Percentiles rank a stretch among this genome's conserved stretches.
Conservation (phyloP, 2,797 vertebrate species). For the Aquila chrysaetos region DNA sequence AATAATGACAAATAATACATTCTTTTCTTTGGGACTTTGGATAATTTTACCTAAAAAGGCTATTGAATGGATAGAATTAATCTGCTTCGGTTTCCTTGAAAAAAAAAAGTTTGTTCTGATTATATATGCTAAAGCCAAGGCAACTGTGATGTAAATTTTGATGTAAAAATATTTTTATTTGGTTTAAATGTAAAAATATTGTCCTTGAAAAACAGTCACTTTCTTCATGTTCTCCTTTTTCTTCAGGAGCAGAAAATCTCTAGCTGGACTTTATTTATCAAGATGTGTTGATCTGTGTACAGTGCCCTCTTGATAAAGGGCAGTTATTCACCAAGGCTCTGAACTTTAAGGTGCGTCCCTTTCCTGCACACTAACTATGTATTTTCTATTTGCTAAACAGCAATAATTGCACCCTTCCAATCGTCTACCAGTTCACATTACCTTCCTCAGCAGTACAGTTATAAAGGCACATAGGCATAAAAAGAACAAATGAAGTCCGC, state of each 20-base stretch:
- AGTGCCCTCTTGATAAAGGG: background rate
- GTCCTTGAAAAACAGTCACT: background rate
- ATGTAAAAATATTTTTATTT: background rate
- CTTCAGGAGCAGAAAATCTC: background rate
- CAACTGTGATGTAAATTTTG: background rate
- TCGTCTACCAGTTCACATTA: background rate
- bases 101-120: background rate
- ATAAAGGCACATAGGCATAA: background rate
- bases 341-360: background rate
- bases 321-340: background rate
- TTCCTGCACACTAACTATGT: background rate
- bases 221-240: background rate
- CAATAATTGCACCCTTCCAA: background rate
- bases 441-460: background rate
- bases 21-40: background rate
- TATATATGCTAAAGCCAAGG: background rate
- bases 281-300: background rate
- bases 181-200: background rate
- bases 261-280: background rate
- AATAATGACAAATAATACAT: background rate
- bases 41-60: background rate
- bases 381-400: background rate
- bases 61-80: background rate
- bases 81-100: fast-evolving
- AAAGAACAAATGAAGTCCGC: background rate